Conservation (phyloP, 2,888 invertebrate genomes). For the Uropetala carovei region DNA sequence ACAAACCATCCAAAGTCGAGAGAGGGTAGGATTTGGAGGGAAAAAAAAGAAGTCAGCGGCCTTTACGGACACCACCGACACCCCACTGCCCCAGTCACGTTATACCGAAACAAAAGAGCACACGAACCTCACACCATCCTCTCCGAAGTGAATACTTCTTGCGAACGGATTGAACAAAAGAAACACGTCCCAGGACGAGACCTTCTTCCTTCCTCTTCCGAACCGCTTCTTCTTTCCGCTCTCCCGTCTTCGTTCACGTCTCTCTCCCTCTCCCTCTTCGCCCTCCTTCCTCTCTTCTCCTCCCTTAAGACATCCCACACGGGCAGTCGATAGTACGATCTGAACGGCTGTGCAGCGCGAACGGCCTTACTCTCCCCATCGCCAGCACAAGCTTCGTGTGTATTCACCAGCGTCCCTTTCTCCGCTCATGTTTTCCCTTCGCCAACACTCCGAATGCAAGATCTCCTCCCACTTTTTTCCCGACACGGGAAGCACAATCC, state of each 20-base stretch:
- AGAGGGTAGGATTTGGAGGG: not conserved
- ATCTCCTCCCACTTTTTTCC: not conserved
- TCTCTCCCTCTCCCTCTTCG: not conserved
- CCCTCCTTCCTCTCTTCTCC: no score
- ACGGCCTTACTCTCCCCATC: not conserved
- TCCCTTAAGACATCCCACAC: not conserved
- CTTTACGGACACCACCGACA: not conserved
- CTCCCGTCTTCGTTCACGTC: not conserved
- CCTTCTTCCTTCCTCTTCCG: no score
- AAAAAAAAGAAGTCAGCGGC: no score
- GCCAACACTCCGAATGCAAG: slow-evolving; percentile 24
- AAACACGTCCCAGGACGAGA: no score
- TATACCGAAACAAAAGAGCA: not conserved
- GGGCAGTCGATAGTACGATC: slow-evolving; percentile 36
- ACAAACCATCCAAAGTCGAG: not conserved
- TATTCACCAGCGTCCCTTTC: not conserved
- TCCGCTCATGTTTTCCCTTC: slow-evolving; percentile 24
- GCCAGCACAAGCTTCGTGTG: not conserved
- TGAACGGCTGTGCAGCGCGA: not conserved
- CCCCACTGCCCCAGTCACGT: slow-evolving; percentile 25
- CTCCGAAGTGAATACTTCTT: not conserved
- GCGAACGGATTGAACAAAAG: not conserved
- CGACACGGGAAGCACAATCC: not conserved
- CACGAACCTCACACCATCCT: slow-evolving; percentile 14
- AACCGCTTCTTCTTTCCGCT: not conserved